Percentiles rank a stretch among this genome's conserved stretches.
Evolutionary conservation across 2,797 vertebrate species (phyloP).

Genomic region (Moxostoma hubbsi): DNA sequence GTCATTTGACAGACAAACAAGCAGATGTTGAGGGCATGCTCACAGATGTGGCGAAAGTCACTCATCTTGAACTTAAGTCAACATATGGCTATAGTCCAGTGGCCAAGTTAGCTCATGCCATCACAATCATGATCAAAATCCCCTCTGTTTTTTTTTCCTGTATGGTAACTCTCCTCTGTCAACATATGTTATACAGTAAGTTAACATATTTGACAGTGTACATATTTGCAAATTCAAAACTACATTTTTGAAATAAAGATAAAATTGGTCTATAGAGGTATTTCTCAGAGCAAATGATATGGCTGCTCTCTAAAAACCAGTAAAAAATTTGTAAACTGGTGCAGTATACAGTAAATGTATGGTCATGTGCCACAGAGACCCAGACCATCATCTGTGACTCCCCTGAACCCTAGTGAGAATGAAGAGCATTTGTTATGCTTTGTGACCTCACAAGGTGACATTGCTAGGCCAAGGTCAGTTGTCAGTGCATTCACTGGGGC

Average conservation of each 20-base stretch:
- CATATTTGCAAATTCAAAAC: neutral
- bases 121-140: constrained; percentile 1
- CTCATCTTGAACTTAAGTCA: neutral
- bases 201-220: neutral
- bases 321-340: constrained; percentile 6
- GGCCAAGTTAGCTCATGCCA: constrained; percentile 1
- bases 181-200: neutral
- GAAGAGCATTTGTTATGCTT: constrained; percentile 59
- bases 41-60: constrained; percentile 56
- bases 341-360: neutral
- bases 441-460: constrained; percentile 67
- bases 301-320: neutral
- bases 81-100: neutral
- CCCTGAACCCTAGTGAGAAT: constrained; percentile 51
- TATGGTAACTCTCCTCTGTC: neutral
- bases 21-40: constrained; percentile 48
- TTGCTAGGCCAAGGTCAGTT: constrained; percentile 52
- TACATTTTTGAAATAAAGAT: neutral
- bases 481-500: constrained; percentile 38
- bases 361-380: neutral
- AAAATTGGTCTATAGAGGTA: neutral
- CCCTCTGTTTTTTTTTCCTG: neutral
- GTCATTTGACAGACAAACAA: constrained; percentile 36
- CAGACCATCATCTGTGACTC: constrained; percentile 1
- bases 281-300: neutral